Evolutionary conservation across 2,113 vertebrate species (phyloP).

Genomic region (Triplophysa tibetana): DNA sequence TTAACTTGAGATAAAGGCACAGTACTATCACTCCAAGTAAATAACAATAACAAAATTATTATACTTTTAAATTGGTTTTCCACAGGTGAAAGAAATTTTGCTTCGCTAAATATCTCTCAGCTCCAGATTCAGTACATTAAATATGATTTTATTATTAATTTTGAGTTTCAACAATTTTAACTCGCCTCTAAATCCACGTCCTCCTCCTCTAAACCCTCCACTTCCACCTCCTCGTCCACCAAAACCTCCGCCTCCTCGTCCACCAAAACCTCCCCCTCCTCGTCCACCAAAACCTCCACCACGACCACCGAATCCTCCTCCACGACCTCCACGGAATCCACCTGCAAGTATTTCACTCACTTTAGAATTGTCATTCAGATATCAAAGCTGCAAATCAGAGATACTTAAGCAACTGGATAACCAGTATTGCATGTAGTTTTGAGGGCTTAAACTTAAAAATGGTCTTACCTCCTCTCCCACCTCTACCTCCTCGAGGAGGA

Average conservation of each 20-base stretch:
- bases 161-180: neutral
- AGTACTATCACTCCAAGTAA: too few species aligned
- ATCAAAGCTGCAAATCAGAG: neutral
- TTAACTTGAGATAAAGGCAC: too few species aligned
- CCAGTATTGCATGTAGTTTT: neutral
- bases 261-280: slow-evolving; percentile 74
- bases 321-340: slow-evolving; percentile 68
- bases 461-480: slow-evolving; percentile 75
- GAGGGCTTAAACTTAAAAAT: neutral
- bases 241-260: slow-evolving; percentile 61
- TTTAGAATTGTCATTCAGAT: neutral
- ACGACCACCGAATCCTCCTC: neutral
- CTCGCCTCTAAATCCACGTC: slow-evolving; percentile 82
- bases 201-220: slow-evolving; percentile 77
- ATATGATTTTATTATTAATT: neutral
- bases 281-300: slow-evolving; percentile 55
- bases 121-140: neutral
- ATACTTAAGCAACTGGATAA: neutral
- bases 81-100: too few species aligned
- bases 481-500: slow-evolving; percentile 80
- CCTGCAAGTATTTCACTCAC: slow-evolving; percentile 57
- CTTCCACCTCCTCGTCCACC: slow-evolving; percentile 76
- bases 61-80: too few species aligned
- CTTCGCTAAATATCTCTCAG: too few species aligned
- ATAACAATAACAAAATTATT: too few species aligned